A percentile compares a stretch with the other conserved stretches of the same genome.
These are phyloP conservation scores for Rafetus swinhoei DNA, from an alignment of 2,113 vertebrate genomes.

Conservation along the genomic window DNA sequence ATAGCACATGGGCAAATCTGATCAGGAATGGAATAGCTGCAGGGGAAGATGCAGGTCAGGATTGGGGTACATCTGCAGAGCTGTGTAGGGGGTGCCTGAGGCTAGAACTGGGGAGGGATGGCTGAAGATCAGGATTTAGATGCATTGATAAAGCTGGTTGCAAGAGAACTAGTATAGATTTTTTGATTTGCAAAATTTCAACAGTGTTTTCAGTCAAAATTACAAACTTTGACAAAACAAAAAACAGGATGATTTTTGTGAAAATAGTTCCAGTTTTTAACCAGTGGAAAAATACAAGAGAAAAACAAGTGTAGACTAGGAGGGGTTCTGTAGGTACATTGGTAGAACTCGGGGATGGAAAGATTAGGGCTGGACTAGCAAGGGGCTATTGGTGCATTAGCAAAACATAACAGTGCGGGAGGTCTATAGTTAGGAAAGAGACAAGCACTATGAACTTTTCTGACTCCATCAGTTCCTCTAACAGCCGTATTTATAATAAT, in stretches of 20 bases:
- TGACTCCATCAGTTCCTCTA: fast-evolving
- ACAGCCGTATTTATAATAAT: background rate
- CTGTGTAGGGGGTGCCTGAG: background rate
- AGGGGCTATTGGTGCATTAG: background rate
- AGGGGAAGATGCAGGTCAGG: background rate
- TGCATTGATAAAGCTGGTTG: background rate
- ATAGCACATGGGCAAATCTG: background rate
- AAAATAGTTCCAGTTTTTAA: background rate
- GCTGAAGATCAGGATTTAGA: background rate
- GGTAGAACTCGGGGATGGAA: background rate
- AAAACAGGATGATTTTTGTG: background rate
- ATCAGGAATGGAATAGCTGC: background rate
- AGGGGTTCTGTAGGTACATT: background rate
- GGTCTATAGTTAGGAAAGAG: background rate
- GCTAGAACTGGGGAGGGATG: too few relatives aligned
- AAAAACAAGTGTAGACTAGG: background rate
- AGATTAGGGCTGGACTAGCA: background rate
- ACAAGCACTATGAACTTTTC: background rate
- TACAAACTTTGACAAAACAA: background rate
- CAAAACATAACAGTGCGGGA: background rate
- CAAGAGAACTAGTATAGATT: background rate
- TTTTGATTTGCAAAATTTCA: background rate
- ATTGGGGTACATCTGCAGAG: background rate
- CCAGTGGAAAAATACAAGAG: background rate
- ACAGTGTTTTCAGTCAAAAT: background rate